Evolutionary conservation across 2,888 invertebrate species (phyloP), one percentile per base, ranked within the genome.

Genomic region (Leptinotarsa rubiginosa): DNA sequence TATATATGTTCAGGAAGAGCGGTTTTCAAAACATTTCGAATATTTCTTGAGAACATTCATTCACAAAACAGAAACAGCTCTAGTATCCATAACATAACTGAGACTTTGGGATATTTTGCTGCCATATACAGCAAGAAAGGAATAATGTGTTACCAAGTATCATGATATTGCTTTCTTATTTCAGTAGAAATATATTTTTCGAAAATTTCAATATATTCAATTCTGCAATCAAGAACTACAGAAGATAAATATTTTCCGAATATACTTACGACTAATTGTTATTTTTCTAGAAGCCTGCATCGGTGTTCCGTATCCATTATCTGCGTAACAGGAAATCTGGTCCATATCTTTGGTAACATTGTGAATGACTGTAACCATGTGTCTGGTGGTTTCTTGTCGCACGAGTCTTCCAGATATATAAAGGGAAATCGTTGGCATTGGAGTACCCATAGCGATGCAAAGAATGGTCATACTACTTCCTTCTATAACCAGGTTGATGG

Each of bases 321-420:
- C 95, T 0, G 95, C 96, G 87, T 95, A 95, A 86, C 96, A 96
- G 0, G 95, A 94, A 77, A 96, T 93, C 86, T 94, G 93, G 84
- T 94, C 93, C 95, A 95, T 95, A 86, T 95, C 95, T 2, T 93
- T 90, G 0, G 95, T 94, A 15, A 96, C 93, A 86, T 96, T 96
- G 85, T 94, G 93, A 76, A 95, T 93, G n/a, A 94, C 93, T 0
- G 95, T 94, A 59, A 96, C 95, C 94, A 96, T 94, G 87, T 96
- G 95, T 0, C 95, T 89, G 0, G 95, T 94, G 50, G 92, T 93
- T 78, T 95, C 95, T 87, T 95, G 94, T 1, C 94, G 90, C n/a
- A 95, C 93, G n/a, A 95, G 89, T 73, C 92, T 87, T 84, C 94
- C 94, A 75, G 93, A 92, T 75, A 96, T 93, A 85, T 95, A 96